These are phyloP conservation scores for Drosophila bocki DNA, from an alignment of 1,140 invertebrate genomes.

Conservation along the genomic window DNA sequence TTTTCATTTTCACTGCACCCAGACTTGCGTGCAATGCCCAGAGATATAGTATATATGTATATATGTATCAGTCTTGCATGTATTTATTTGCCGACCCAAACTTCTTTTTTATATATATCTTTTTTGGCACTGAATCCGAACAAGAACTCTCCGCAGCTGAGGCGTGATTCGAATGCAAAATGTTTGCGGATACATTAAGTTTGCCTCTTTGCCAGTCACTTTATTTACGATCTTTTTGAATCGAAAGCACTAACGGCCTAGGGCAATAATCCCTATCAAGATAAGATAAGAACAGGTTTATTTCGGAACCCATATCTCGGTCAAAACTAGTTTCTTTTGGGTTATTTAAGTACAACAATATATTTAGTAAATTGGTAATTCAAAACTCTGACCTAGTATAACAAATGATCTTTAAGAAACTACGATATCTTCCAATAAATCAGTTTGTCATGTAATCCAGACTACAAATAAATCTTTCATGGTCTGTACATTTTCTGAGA, in stretches of 20 bases:
- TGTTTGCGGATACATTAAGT: conserved; percentile 1
- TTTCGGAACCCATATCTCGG: neutral
- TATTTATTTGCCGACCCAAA: conserved; percentile 30
- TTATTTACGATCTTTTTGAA: neutral
- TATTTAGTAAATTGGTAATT: neutral
- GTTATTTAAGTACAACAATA: neutral
- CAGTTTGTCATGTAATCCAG: neutral
- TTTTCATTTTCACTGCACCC: conserved; percentile 60
- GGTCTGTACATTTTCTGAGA: neutral
- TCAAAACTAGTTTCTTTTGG: neutral
- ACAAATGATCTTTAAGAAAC: neutral
- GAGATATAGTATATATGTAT: neutral
- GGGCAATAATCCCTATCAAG: conserved; percentile 1
- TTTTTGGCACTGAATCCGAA: conserved; percentile 16
- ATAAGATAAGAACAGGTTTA: conserved; percentile 10
- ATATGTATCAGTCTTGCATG: neutral
- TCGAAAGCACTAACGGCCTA: neutral
- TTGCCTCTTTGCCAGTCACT: neutral
- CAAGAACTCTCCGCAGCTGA: neutral
- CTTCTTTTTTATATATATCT: conserved; percentile 1
- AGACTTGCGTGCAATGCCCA: conserved; percentile 16
- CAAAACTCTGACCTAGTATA: neutral
- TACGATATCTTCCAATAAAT: neutral
- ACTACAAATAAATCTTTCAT: conserved; percentile 9
- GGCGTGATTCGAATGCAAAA: conserved; percentile 13